phyloP scores from a whole-genome alignment of 2,888 invertebrate species.

The Stegana nigrithorax region DNA sequence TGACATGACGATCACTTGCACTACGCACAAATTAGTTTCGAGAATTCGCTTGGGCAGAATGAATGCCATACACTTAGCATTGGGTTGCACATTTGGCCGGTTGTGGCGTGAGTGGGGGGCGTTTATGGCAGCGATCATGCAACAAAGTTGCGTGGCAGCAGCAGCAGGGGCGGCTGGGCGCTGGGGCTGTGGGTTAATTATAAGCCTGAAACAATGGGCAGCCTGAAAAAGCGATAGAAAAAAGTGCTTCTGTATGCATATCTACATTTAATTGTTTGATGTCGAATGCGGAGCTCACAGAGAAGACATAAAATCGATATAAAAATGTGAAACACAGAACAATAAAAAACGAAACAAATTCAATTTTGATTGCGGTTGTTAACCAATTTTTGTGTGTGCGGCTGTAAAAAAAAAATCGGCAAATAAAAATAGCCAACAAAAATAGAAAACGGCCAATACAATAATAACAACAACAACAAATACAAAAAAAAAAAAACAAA shows the following conservation, averaged over 20 bases:
- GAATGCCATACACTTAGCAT: neutral
- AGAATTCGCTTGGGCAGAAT: too few relatives aligned
- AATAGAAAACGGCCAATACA: conserved; percentile 20
- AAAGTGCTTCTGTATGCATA: neutral
- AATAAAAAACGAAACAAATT: conserved; percentile 37
- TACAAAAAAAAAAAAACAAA: conserved; percentile 23
- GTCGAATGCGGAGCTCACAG: neutral
- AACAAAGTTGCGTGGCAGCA: too few relatives aligned
- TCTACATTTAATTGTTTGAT: conserved; percentile 13
- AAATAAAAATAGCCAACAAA: conserved; percentile 37
- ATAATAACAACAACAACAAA: conserved; percentile 8
- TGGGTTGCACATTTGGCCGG: too few relatives aligned
- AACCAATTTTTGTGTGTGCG: conserved; percentile 45
- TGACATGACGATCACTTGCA: too few relatives aligned
- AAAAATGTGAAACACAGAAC: conserved; percentile 23
- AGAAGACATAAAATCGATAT: conserved; percentile 33
- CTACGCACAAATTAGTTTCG: too few relatives aligned
- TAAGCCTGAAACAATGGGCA: neutral
- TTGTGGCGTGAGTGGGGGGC: too few relatives aligned
- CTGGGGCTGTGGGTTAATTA: too few relatives aligned
- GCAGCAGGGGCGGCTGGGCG: too few relatives aligned
- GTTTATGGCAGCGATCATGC: too few relatives aligned
- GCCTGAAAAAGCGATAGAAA: neutral
- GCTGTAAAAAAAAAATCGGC: conserved; percentile 37
- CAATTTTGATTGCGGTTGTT: conserved; percentile 54